These are phyloP conservation scores for Drosophila falleni DNA, from an alignment of 2,888 invertebrate genomes.

Conservation along the genomic window DNA sequence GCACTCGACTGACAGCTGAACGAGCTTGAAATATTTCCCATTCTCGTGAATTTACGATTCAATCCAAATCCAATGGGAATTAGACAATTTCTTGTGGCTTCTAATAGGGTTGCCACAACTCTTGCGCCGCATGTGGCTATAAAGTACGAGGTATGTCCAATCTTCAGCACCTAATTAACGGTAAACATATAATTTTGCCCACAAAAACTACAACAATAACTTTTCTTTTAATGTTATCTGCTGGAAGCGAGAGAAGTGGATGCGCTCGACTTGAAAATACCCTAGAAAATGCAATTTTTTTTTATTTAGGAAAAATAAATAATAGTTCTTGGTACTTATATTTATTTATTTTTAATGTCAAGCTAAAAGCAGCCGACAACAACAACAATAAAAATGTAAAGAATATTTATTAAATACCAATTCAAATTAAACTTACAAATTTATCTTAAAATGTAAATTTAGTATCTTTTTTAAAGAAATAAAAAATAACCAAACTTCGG, in stretches of 20 bases:
- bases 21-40: slow-evolving; percentile 7
- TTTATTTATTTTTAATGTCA: too few species aligned
- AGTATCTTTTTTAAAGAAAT: too few species aligned
- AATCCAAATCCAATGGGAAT: slow-evolving; percentile 12
- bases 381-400: too few species aligned
- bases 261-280: slow-evolving; percentile 1
- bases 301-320: too few species aligned
- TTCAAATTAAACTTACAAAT: too few species aligned
- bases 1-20: neutral
- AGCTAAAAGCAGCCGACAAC: too few species aligned
- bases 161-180: slow-evolving; percentile 55
- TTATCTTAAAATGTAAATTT: too few species aligned
- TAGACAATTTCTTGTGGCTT: slow-evolving; percentile 12
- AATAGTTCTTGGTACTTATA: too few species aligned
- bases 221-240: slow-evolving; percentile 19
- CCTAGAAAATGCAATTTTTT: neutral
- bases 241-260: neutral
- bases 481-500: too few species aligned
- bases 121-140: slow-evolving; percentile 18
- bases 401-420: too few species aligned
- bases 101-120: slow-evolving; percentile 29
- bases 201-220: slow-evolving; percentile 27
- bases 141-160: slow-evolving; percentile 18
- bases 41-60: slow-evolving; percentile 12
- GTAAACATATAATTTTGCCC: slow-evolving; percentile 50